These are phyloP conservation scores for Carassius auratus DNA, from an alignment of 2,113 vertebrate genomes.

Conservation along the genomic window DNA sequence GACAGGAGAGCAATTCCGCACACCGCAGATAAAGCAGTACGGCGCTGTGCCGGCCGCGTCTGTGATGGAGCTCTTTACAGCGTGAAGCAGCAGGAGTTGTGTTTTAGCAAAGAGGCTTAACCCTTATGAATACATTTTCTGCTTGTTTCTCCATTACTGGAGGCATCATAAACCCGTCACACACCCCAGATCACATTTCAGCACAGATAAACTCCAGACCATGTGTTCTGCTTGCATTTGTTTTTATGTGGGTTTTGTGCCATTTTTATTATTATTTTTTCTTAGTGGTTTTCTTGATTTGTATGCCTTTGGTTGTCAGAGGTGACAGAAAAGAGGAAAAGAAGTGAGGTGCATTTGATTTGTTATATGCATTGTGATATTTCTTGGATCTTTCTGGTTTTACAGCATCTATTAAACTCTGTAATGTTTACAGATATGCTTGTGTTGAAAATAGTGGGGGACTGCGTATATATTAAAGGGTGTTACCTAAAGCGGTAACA, in stretches of 20 bases:
- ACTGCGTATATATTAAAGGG: too few species aligned
- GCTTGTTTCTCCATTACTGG: slow-evolving; percentile 37
- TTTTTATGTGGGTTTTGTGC: neutral
- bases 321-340: neutral
- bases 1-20: slow-evolving; percentile 4
- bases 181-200: slow-evolving; percentile 29
- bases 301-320: neutral
- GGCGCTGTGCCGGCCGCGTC: neutral
- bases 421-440: slow-evolving; percentile 1
- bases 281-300: slow-evolving; percentile 6
- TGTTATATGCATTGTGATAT: neutral
- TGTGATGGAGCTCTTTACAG: slow-evolving; percentile 31
- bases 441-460: neutral
- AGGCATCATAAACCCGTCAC: slow-evolving; percentile 38
- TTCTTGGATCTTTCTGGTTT: neutral
- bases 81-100: slow-evolving; percentile 3
- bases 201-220: slow-evolving; percentile 1
- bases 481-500: too few species aligned
- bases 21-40: slow-evolving; percentile 18
- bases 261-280: too few species aligned
- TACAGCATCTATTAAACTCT: neutral
- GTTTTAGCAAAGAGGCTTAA: slow-evolving; percentile 48
- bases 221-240: neutral
- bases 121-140: slow-evolving; percentile 49
- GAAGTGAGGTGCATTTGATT: neutral